Conservation (phyloP, 2,888 invertebrate genomes). For the Linnaemya vulpina region DNA sequence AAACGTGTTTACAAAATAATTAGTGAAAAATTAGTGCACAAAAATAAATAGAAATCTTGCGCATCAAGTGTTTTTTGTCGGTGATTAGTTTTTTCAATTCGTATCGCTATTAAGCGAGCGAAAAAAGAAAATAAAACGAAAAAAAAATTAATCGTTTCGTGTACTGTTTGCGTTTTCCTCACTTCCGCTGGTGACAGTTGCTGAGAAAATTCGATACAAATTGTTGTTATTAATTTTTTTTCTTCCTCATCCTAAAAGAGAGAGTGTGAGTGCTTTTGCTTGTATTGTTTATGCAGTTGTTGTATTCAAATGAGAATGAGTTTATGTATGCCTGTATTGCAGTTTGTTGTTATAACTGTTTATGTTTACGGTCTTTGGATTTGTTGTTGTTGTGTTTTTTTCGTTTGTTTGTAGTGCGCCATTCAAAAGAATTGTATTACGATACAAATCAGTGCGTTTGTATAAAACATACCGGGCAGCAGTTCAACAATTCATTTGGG, state of each 20-base stretch:
- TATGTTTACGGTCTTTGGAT: constrained; percentile 57
- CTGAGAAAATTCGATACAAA: constrained; percentile 69
- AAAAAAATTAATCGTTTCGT: constrained; percentile 56
- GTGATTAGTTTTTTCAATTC: constrained; percentile 28
- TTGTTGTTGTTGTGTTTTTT: constrained; percentile 7
- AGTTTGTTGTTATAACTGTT: constrained; percentile 66
- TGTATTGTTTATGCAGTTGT: constrained; percentile 35
- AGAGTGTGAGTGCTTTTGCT: constrained; percentile 71
- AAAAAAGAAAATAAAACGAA: not conserved
- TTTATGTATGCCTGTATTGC: constrained; percentile 19
- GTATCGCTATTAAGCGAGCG: constrained; percentile 36
- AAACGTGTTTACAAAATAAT: constrained; percentile 57
- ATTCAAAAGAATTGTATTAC: constrained; percentile 14
- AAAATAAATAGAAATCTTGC: constrained; percentile 60
- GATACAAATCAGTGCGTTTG: not conserved
- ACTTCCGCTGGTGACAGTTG: constrained; percentile 60
- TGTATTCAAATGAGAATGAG: constrained; percentile 16
- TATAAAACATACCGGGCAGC: constrained; percentile 14
- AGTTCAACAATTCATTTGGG: not conserved
- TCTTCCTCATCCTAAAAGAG: constrained; percentile 44
- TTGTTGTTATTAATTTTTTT: constrained; percentile 64
- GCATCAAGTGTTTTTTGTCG: constrained; percentile 69
- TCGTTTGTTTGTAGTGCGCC: constrained; percentile 41
- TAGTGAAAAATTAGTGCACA: constrained; percentile 56
- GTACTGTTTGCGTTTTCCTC: constrained; percentile 42